Evolutionary conservation across 2,113 vertebrate species (phyloP).

Genomic region (Scolopax mira): DNA sequence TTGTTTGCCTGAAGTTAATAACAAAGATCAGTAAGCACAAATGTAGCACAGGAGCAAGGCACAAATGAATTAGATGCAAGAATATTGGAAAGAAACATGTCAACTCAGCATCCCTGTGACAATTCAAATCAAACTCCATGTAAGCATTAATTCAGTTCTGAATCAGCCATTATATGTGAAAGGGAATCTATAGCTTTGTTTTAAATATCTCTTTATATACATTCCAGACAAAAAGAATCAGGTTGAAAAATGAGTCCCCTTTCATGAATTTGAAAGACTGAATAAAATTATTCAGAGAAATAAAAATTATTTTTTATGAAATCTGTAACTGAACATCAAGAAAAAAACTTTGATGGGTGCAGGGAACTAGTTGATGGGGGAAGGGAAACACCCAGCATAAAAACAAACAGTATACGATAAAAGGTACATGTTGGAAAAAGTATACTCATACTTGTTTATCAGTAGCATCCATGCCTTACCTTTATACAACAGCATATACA

Average conservation of each 20-base stretch:
- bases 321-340: background rate
- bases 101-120: background rate
- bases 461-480: background rate
- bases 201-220: background rate
- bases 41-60: background rate
- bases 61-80: background rate
- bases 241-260: background rate
- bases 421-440: background rate
- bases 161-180: background rate
- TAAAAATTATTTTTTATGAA: background rate
- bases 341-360: background rate
- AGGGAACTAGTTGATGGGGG: background rate
- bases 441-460: background rate
- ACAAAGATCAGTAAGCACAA: background rate
- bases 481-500: background rate
- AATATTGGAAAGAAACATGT: background rate
- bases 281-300: background rate
- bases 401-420: background rate
- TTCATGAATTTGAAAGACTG: background rate
- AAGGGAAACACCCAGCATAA: background rate
- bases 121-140: background rate
- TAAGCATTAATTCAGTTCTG: background rate
- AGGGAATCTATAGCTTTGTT: background rate
- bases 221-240: background rate
- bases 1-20: background rate